These are phyloP conservation scores for Pachycephus smyrnensis DNA, from an alignment of 2,888 invertebrate species.

Conservation along the genomic window DNA sequence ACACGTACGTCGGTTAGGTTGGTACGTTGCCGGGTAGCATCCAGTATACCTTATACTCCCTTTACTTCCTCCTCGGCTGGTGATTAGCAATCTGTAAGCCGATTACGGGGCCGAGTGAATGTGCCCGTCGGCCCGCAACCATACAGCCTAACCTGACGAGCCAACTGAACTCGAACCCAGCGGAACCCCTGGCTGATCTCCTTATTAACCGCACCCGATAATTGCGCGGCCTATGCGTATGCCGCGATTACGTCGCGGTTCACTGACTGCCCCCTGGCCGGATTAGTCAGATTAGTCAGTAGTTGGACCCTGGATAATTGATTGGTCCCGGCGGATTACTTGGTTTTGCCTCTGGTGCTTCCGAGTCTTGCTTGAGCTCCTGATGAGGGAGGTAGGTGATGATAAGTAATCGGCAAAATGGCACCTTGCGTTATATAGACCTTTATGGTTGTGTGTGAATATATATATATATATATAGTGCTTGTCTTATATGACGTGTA, in stretches of 20 bases:
- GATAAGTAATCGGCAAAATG: neutral
- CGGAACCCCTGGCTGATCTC: constrained; percentile 56
- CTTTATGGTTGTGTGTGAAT: neutral
- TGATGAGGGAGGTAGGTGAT: neutral
- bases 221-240: constrained; percentile 56
- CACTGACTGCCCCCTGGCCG: constrained; percentile 51
- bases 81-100: constrained; percentile 65
- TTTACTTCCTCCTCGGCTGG: constrained; percentile 48
- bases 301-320: constrained; percentile 58
- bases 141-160: constrained; percentile 41
- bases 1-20: neutral
- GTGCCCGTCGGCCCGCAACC: constrained; percentile 47
- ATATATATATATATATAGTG: neutral
- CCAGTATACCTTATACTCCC: constrained; percentile 5
- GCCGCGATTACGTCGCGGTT: constrained; percentile 62
- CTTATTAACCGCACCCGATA: constrained; percentile 67
- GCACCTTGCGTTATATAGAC: neutral
- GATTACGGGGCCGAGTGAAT: constrained; percentile 60
- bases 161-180: constrained; percentile 34
- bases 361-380: neutral
- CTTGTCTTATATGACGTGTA: neutral
- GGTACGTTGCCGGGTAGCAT: constrained; percentile 8
- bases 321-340: constrained; percentile 37
- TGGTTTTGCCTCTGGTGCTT: neutral
- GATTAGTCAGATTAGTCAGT: constrained; percentile 65